Percentiles rank a stretch among this genome's conserved stretches.
Evolutionary conservation across 1,140 invertebrate genomes (phyloP).

Genomic region (Drosophila pallidifrons): DNA sequence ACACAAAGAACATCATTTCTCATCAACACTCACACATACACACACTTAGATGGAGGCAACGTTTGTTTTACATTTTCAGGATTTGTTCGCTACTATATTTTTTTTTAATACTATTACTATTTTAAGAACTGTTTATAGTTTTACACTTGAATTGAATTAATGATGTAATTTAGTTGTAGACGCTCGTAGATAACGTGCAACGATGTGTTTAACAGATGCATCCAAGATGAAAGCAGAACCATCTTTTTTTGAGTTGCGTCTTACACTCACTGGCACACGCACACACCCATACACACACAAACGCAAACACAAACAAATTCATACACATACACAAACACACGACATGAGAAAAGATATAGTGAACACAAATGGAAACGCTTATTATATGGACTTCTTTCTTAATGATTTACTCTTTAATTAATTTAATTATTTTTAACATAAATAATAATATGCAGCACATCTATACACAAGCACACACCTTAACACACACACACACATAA

Average conservation of each 20-base stretch:
- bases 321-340: constrained; percentile 15
- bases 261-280: neutral
- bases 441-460: constrained; percentile 31
- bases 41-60: neutral
- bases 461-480: constrained; percentile 18
- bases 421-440: constrained; percentile 54
- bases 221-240: neutral
- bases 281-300: neutral
- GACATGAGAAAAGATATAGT: constrained; percentile 51
- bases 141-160: neutral
- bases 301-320: constrained; percentile 1
- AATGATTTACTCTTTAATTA: constrained; percentile 63
- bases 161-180: neutral
- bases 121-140: neutral
- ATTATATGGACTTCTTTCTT: constrained; percentile 75
- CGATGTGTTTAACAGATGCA: too few species aligned
- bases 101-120: neutral
- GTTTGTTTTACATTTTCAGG: neutral
- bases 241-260: too few species aligned
- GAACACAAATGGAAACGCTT: constrained; percentile 77
- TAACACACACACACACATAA: constrained; percentile 9
- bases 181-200: neutral
- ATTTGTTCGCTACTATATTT: neutral
- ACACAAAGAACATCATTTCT: neutral
- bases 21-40: neutral